Base-by-base conservation (phyloP, 2,888 invertebrate species). In the Sesia apiformis region DNA sequence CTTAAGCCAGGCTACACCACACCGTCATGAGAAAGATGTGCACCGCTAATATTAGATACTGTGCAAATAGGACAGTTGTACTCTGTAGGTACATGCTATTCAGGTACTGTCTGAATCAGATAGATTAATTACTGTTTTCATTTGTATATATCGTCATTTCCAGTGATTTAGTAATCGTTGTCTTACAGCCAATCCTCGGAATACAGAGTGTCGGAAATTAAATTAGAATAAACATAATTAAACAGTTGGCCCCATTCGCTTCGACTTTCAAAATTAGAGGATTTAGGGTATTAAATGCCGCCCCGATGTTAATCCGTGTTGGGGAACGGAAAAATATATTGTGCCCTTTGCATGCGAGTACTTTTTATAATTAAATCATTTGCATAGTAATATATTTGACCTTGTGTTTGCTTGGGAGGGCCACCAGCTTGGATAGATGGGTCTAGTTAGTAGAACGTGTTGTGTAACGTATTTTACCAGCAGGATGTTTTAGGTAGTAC, bases 171-270 rank as follows among this genome's bases (percentile, higher is more conserved):
- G 7, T 38, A 23, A 38, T 50, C 50, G 4, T 50, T 50, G 50
- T 39, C 4, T 38, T 50, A 52, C 58, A 62, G 57, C 65, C 68
- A 67, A 70, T 67, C 64, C 69, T 53, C 55, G 57, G 66, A 70
- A 64, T 67, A 69, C 68, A 66, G 65, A 71, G 74, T 76, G 75
- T 71, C 63, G 74, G 70, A 74, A 79, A 78, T 82, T 78, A 81
- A 83, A 81, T 83, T 80, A 76, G 69, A 80, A 82, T 82, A 82
- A 83, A 80, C 76, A 80, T 80, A 82, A 82, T 83, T 78, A 81
- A 81, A 74, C 76, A 76, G 75, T 76, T 68, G 71, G 70, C 76
- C 75, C 69, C 72, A 74, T 78, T 78, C 66, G 70, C 65, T 76
- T 75, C 72, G 69, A 77, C 74, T 78, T 75, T 63, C 74, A 72